Percentiles rank a stretch among this genome's conserved stretches.
These are phyloP conservation scores for Cactoblastis cactorum DNA, from an alignment of 2,888 invertebrate genomes.

Conservation along the genomic window DNA sequence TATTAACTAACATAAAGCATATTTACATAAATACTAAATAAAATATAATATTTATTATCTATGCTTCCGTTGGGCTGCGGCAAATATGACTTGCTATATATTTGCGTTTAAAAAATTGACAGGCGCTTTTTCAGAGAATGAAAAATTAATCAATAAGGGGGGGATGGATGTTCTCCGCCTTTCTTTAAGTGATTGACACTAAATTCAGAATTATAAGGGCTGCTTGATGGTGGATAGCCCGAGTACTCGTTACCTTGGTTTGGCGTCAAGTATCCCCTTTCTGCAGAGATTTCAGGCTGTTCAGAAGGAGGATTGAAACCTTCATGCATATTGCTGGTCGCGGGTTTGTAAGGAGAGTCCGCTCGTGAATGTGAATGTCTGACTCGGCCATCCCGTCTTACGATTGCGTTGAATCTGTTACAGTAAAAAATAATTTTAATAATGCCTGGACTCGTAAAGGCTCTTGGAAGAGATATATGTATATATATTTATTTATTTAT, in stretches of 20 bases:
- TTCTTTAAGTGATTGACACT: constrained; percentile 42
- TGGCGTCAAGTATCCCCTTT: constrained; percentile 10
- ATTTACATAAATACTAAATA: neutral
- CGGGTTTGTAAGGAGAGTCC: constrained; percentile 30
- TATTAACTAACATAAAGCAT: neutral
- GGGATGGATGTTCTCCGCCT: constrained; percentile 16
- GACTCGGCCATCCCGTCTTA: constrained; percentile 47
- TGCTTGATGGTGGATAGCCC: constrained; percentile 24
- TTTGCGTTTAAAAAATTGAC: neutral
- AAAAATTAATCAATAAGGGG: constrained; percentile 4
- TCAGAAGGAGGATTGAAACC: constrained; percentile 18
- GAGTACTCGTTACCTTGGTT: constrained; percentile 23
- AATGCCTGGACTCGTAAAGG: too few species aligned
- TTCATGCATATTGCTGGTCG: constrained; percentile 25
- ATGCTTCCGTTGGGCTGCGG: neutral
- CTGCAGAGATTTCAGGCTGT: neutral
- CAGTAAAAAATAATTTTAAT: neutral
- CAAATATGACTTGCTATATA: neutral
- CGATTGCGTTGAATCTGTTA: constrained; percentile 59
- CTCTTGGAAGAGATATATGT: too few species aligned
- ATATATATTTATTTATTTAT: too few species aligned
- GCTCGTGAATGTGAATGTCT: constrained; percentile 38
- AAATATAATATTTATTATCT: neutral
- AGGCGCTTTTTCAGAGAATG: neutral
- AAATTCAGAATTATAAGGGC: constrained; percentile 36